Evolutionary conservation across 2,888 invertebrate genomes (phyloP).

Genomic region (Masnerella sp.): DNA sequence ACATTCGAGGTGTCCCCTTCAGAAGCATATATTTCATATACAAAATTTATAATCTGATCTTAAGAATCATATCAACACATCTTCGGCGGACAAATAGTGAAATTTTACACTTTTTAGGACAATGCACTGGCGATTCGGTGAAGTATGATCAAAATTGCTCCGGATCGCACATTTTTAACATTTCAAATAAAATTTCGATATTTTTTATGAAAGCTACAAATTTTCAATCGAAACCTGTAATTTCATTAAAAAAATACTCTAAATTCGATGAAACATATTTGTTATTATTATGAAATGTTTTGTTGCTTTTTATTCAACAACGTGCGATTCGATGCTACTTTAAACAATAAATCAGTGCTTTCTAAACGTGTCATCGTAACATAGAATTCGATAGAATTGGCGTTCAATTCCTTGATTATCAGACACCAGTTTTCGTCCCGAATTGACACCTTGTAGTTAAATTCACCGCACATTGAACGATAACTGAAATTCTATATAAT

Average conservation of each 20-base stretch:
- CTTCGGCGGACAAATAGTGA: constrained; percentile 45
- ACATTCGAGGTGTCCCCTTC: constrained; percentile 61
- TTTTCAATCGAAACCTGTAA: too few species aligned
- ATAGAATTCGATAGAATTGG: constrained; percentile 22
- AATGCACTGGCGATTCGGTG: constrained; percentile 21
- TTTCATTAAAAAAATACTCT: too few species aligned
- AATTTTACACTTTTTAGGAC: constrained; percentile 16
- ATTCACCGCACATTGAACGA: constrained; percentile 23
- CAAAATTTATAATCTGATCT: constrained; percentile 41
- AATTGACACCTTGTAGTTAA: constrained; percentile 50
- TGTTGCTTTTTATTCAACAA: background rate
- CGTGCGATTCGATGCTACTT: constrained; percentile 9
- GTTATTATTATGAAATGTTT: too few species aligned
- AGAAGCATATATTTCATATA: constrained; percentile 49
- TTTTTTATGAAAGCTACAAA: too few species aligned
- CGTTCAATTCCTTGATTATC: constrained; percentile 32
- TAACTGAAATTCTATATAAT: constrained; percentile 32
- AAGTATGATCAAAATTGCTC: background rate
- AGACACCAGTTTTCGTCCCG: constrained; percentile 25
- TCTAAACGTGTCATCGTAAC: constrained; percentile 6
- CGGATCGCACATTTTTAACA: background rate
- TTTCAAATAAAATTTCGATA: too few species aligned
- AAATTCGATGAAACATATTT: too few species aligned
- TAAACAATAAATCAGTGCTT: constrained; percentile 10
- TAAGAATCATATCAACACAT: constrained; percentile 37